A percentile compares a stretch with the other conserved stretches of the same genome.
Evolutionary conservation across 2,113 vertebrate species (phyloP).

Genomic region (human): GRCh38 chr18:59973501-59974000

Average conservation of each 20-base stretch:
- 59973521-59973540: background rate
- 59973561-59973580: background rate
- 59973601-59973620: background rate
- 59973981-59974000: background rate
- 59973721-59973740: background rate
- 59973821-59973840: background rate
- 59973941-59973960: background rate
- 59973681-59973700: background rate
- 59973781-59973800: background rate
- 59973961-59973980: too few species aligned
- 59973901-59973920: background rate
- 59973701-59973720: background rate
- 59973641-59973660: background rate
- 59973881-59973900: background rate
- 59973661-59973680: background rate
- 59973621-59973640: background rate
- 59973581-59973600: background rate
- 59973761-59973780: background rate
- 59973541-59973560: too few species aligned
- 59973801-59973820: background rate
- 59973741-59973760: background rate
- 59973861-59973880: background rate
- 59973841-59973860: background rate
- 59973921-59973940: background rate
- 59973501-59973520: too few species aligned